These are phyloP conservation scores for Actias luna DNA, from an alignment of 2,888 invertebrate genomes.

Conservation along the genomic window DNA sequence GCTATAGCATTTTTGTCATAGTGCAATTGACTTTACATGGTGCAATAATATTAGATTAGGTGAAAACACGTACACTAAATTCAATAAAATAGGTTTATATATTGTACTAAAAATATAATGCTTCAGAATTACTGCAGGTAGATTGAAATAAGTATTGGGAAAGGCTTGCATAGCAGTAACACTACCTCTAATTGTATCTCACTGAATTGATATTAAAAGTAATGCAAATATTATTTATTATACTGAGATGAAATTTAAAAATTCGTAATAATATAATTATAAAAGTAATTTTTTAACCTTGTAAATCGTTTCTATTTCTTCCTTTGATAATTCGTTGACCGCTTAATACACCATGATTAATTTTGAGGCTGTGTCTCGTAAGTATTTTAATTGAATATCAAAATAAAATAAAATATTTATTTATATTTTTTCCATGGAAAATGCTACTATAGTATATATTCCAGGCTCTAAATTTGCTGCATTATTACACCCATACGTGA, in stretches of 20 bases:
- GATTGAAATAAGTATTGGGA: neutral
- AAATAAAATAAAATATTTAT: neutral
- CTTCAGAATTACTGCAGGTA: constrained; percentile 6
- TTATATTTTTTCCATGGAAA: neutral
- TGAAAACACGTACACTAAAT: constrained; percentile 23
- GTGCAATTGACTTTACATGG: constrained; percentile 47
- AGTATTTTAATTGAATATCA: too few species aligned
- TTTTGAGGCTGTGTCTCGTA: too few species aligned
- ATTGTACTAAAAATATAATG: constrained; percentile 28
- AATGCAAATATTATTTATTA: too few species aligned
- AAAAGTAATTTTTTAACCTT: too few species aligned
- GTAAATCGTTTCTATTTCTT: too few species aligned
- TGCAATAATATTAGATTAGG: constrained; percentile 16
- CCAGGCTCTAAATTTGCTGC: neutral
- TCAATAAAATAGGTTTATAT: constrained; percentile 30
- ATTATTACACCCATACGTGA: neutral
- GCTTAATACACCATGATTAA: too few species aligned
- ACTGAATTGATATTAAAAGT: too few species aligned
- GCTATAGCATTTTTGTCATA: constrained; percentile 60
- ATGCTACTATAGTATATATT: neutral
- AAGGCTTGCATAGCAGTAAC: neutral
- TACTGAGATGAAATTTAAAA: too few species aligned
- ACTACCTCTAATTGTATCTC: neutral
- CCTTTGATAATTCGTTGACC: too few species aligned
- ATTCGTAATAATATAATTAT: too few species aligned